phyloP scores from a whole-genome alignment of 2,888 invertebrate genomes.

The Drosophila siamana region DNA sequence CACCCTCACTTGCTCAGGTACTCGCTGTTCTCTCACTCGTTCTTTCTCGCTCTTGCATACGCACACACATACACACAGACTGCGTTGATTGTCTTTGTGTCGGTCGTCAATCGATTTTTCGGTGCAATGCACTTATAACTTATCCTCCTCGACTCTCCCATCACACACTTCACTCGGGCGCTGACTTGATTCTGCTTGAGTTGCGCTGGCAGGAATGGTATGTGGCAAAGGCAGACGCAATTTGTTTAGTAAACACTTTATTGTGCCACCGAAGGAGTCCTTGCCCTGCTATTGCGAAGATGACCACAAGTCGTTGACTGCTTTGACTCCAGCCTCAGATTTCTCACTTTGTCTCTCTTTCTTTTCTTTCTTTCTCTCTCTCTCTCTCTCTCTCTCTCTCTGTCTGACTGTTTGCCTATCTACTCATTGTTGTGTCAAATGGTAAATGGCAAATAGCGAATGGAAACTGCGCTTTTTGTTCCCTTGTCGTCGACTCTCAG shows the following conservation, averaged over 20 bases:
- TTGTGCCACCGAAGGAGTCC: conserved; percentile 69
- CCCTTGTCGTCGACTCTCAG: conserved; percentile 36
- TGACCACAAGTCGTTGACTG: conserved; percentile 65
- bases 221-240: conserved; percentile 74
- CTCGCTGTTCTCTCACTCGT: conserved; percentile 5
- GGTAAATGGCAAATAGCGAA: background rate
- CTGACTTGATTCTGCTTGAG: conserved; percentile 14
- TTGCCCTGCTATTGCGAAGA: conserved; percentile 8
- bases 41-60: background rate
- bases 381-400: conserved; percentile 3
- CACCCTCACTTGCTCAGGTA: conserved; percentile 10
- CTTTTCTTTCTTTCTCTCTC: conserved; percentile 17
- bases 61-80: background rate
- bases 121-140: conserved; percentile 79
- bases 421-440: conserved; percentile 34
- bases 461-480: conserved; percentile 51
- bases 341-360: conserved; percentile 6
- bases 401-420: conserved; percentile 22
- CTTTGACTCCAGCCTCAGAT: conserved; percentile 38
- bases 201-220: conserved; percentile 27
- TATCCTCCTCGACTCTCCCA: conserved; percentile 13
- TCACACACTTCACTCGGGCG: background rate
- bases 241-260: conserved; percentile 81
- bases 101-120: conserved; percentile 77
- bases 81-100: conserved; percentile 59